phyloP scores from a whole-genome alignment of 2,888 invertebrate genomes.

The Agrilus biguttatus region DNA sequence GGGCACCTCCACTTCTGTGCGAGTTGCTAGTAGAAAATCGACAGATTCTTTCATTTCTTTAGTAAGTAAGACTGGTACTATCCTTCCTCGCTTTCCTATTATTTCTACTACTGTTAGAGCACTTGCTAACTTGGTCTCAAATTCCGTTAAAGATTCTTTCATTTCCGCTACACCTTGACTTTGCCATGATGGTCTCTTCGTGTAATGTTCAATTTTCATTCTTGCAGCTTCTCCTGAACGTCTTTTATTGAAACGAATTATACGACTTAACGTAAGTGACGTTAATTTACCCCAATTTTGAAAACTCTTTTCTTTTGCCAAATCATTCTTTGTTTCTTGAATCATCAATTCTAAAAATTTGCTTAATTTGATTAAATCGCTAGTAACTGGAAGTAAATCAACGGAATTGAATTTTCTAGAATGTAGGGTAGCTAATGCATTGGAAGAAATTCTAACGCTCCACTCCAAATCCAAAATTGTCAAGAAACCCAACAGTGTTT shows the following conservation, averaged over 20 bases:
- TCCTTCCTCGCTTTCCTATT: constrained; percentile 3
- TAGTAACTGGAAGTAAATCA: neutral
- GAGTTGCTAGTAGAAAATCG: constrained; percentile 1
- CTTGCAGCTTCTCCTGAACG: constrained; percentile 4
- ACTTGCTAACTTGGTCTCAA: constrained; percentile 4
- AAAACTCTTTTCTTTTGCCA: neutral
- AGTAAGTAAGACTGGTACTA: constrained; percentile 3
- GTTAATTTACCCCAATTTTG: neutral
- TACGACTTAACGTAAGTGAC: neutral
- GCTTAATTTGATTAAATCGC: constrained; percentile 1
- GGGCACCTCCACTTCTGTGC: neutral
- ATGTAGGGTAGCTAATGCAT: neutral
- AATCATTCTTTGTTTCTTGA: neutral
- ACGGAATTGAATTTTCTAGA: neutral
- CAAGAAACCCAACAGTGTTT: no score
- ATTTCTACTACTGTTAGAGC: constrained; percentile 3
- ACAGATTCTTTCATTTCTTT: constrained; percentile 3
- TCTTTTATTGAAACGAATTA: constrained; percentile 6
- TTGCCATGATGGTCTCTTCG: constrained; percentile 1
- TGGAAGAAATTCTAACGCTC: neutral
- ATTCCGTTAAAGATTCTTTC: constrained; percentile 2
- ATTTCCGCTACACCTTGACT: neutral
- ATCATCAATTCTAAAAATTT: neutral
- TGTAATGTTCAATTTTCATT: constrained; percentile 1
- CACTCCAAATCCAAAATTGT: neutral